Percentiles rank a stretch among this genome's conserved stretches.
These are phyloP conservation scores for Brachylomia viminalis DNA, from an alignment of 2,888 invertebrate genomes.

Conservation along the genomic window DNA sequence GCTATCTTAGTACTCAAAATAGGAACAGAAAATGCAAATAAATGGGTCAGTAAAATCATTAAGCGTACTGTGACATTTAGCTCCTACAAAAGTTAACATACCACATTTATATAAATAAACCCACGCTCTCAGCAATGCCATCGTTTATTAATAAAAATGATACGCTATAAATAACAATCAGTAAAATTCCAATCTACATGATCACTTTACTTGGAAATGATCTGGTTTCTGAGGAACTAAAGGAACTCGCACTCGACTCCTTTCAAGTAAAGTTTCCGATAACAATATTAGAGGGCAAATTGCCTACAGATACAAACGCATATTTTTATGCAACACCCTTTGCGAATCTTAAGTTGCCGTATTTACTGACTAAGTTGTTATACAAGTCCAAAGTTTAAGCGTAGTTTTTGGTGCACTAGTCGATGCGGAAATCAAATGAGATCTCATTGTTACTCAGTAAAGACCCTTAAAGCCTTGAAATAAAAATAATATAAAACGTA, in stretches of 20 bases:
- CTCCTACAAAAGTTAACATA: slow-evolving; percentile 1
- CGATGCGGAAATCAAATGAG: slow-evolving; percentile 60
- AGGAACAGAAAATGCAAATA: not conserved
- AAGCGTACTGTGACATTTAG: slow-evolving; percentile 14
- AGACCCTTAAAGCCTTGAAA: slow-evolving; percentile 67
- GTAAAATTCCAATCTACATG: slow-evolving; percentile 10
- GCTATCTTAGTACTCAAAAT: not conserved
- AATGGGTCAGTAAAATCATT: not conserved
- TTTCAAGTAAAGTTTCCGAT: not conserved
- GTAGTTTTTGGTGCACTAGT: slow-evolving; percentile 26
- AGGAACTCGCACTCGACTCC: slow-evolving; percentile 34
- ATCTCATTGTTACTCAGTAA: slow-evolving; percentile 55
- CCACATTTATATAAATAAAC: not conserved
- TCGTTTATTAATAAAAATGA: not conserved
- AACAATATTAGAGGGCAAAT: not conserved
- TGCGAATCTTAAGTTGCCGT: not conserved
- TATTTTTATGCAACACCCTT: not conserved
- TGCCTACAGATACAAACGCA: not conserved
- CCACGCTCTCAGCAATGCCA: not conserved
- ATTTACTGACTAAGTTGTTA: slow-evolving; percentile 8
- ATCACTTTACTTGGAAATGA: slow-evolving; percentile 6
- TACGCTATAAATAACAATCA: slow-evolving; percentile 15
- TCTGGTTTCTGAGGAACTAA: slow-evolving; percentile 34
- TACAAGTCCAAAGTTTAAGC: slow-evolving; percentile 12
- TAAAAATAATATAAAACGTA: slow-evolving; percentile 64